phyloP scores from a whole-genome alignment of 2,113 vertebrate species.

The Dendrocopos noguchii region DNA sequence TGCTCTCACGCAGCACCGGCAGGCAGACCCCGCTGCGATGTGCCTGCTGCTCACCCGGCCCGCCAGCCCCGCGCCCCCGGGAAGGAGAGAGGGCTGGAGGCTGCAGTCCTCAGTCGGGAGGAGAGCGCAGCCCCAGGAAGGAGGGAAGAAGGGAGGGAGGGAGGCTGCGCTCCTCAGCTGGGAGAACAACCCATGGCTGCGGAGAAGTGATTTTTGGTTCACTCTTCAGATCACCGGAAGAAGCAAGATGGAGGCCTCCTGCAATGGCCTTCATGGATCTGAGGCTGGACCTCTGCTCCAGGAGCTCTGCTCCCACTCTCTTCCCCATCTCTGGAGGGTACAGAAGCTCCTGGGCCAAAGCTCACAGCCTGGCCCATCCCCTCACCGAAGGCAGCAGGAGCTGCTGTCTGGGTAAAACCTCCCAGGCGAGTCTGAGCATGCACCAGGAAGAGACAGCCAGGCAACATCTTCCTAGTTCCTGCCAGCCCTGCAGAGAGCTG shows the following conservation, averaged over 20 bases:
- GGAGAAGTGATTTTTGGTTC: neutral
- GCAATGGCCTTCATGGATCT: neutral
- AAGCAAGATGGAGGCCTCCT: neutral
- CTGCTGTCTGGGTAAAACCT: neutral
- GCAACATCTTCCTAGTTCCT: neutral
- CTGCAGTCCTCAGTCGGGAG: neutral
- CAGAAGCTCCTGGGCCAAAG: neutral
- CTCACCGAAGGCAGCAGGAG: neutral
- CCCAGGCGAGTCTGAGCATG: neutral
- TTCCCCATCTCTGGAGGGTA: neutral
- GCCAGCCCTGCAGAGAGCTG: neutral
- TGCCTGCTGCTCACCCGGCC: neutral
- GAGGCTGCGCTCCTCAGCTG: neutral
- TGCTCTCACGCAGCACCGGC: accelerated
- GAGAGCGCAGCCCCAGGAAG: neutral
- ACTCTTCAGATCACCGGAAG: accelerated
- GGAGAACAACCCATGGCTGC: neutral
- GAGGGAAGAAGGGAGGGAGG: neutral
- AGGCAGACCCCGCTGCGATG: accelerated
- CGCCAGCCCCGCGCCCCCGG: too few relatives aligned
- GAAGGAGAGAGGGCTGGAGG: neutral
- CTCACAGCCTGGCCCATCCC: neutral
- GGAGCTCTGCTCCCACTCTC: neutral
- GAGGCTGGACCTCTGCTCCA: neutral
- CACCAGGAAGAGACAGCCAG: slow-evolving; percentile 20